phyloP scores from a whole-genome alignment of 2,113 vertebrate species.

The Turdus rufiventris region DNA sequence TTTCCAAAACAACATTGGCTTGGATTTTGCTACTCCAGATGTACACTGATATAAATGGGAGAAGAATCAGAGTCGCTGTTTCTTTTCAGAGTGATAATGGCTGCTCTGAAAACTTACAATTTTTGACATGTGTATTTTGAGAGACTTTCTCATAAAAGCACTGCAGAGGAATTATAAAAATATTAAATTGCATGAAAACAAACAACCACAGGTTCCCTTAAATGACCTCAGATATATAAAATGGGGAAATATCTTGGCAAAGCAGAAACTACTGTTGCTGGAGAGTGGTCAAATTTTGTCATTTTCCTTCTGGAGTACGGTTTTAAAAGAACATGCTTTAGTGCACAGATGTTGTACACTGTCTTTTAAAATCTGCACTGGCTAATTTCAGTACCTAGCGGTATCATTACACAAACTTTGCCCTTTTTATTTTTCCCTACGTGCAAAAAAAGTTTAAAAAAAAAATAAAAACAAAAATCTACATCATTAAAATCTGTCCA shows the following conservation, averaged over 20 bases:
- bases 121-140: neutral
- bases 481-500: neutral
- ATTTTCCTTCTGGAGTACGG: conserved; percentile 57
- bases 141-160: neutral
- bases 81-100: conserved; percentile 6
- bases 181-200: conserved; percentile 23
- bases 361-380: conserved; percentile 61
- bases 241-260: conserved; percentile 49
- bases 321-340: conserved; percentile 55
- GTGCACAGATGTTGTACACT: conserved; percentile 54
- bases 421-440: neutral
- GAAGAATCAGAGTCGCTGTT: neutral
- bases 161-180: neutral
- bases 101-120: neutral
- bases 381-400: conserved; percentile 57
- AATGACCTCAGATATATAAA: conserved; percentile 41
- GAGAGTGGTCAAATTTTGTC: conserved; percentile 63
- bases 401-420: conserved; percentile 44
- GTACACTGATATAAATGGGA: neutral
- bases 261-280: conserved; percentile 52
- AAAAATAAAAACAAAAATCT: neutral
- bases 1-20: neutral
- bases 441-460: neutral
- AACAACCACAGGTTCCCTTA: conserved; percentile 22
- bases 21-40: conserved; percentile 38